Conservation (phyloP, 1,140 invertebrate genomes). For the Copidosoma floridanum region DNA sequence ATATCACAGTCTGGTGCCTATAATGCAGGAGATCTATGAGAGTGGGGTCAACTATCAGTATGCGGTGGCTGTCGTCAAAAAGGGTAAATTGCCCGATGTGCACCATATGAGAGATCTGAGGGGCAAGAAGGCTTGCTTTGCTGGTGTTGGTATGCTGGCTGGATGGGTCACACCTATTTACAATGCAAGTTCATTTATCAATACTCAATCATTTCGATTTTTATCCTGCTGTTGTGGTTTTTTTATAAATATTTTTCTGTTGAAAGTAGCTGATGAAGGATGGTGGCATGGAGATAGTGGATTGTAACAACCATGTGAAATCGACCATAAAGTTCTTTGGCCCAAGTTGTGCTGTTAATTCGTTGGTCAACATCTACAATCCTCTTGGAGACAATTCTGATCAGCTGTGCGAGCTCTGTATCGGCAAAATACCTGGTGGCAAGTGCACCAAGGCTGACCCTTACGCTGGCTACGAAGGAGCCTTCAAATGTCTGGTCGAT, state of each 20-base stretch:
- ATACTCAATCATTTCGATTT: slow-evolving; percentile 4
- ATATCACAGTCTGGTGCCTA: slow-evolving; percentile 89
- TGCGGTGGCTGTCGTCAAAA: slow-evolving; percentile 83
- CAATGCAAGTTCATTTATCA: slow-evolving; percentile 32
- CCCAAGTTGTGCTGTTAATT: slow-evolving; percentile 89
- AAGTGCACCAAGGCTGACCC: slow-evolving; percentile 86
- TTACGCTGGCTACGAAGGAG: slow-evolving; percentile 87
- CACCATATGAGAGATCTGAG: slow-evolving; percentile 66
- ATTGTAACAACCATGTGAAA: slow-evolving; percentile 96
- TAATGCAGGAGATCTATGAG: slow-evolving; percentile 73
- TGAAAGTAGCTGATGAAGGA: slow-evolving; percentile 72
- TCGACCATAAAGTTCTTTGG: slow-evolving; percentile 87
- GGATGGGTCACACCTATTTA: slow-evolving; percentile 92
- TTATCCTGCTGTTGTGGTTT: not conserved
- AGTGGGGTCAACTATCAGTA: slow-evolving; percentile 67
- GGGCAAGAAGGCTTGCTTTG: slow-evolving; percentile 82
- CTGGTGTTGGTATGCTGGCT: slow-evolving; percentile 85
- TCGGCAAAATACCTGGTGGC: slow-evolving; percentile 71
- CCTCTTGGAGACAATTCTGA: slow-evolving; percentile 85
- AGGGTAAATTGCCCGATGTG: slow-evolving; percentile 64
- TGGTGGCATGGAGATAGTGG: slow-evolving; percentile 77
- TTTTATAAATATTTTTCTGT: slow-evolving; percentile 9
- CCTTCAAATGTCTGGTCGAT: slow-evolving; percentile 84
- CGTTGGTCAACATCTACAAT: slow-evolving; percentile 89
- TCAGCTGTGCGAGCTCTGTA: slow-evolving; percentile 81